Percentiles rank a stretch among this genome's conserved stretches.
phyloP scores from a whole-genome alignment of 2,113 vertebrate species.

The Semnornis frantzii region DNA sequence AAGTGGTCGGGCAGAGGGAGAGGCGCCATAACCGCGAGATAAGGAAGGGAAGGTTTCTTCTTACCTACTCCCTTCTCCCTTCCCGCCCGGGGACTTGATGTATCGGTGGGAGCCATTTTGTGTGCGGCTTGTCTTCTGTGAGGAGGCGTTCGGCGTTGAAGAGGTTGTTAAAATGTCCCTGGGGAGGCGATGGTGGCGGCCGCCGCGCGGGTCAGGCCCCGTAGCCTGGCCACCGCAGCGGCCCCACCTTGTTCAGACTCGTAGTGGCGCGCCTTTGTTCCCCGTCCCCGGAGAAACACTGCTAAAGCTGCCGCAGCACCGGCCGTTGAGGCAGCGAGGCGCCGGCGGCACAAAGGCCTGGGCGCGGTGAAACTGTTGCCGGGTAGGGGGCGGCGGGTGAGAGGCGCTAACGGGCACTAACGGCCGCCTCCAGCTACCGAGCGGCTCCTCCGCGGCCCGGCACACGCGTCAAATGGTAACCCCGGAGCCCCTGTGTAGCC shows the following conservation, averaged over 20 bases:
- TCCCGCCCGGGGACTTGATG: background rate
- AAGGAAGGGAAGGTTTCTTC: background rate
- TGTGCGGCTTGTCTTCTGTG: background rate
- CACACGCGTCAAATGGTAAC: fast-evolving
- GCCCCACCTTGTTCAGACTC: fast-evolving
- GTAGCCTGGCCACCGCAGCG: background rate
- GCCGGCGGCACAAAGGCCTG: background rate
- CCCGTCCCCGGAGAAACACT: background rate
- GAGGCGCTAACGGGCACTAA: background rate
- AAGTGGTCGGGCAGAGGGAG: background rate
- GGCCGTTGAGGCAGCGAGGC: background rate
- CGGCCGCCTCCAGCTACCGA: background rate
- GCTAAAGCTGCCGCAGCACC: background rate
- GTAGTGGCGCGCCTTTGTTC: too few species aligned
- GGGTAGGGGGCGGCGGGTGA: too few species aligned
- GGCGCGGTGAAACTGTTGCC: background rate
- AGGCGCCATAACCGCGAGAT: background rate
- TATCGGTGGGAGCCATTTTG: conserved; percentile 23
- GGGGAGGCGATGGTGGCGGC: background rate
- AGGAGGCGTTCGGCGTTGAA: background rate
- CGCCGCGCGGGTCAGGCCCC: background rate
- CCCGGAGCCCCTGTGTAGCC: background rate
- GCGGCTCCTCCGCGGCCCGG: background rate
- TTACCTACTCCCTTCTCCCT: background rate
- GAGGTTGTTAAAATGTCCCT: conserved; percentile 35